phyloP scores from a whole-genome alignment of 2,888 invertebrate species.

The Caenorhabditis sp. region DNA sequence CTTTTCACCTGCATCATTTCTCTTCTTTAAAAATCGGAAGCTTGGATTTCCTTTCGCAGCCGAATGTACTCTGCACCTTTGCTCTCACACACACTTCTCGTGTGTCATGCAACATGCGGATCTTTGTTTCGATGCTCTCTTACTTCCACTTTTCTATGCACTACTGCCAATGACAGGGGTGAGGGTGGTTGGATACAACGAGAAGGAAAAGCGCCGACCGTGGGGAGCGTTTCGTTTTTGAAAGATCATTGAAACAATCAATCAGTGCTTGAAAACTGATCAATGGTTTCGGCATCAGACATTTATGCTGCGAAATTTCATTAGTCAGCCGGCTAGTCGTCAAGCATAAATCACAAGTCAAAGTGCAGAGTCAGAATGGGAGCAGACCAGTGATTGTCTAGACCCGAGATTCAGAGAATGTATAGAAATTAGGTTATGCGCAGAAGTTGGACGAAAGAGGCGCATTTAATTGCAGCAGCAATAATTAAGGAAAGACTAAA shows the following conservation, averaged over 20 bases:
- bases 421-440: too few relatives aligned
- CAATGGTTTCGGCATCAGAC: conserved; percentile 7
- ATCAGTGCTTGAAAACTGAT: neutral
- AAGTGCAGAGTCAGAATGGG: conserved; percentile 29
- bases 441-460: neutral
- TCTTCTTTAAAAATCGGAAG: conserved; percentile 22
- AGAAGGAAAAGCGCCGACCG: neutral
- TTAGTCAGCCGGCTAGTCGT: conserved; percentile 12
- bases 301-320: conserved; percentile 15
- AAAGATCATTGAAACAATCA: neutral
- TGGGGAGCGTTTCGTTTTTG: neutral
- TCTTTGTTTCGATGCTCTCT: conserved; percentile 54
- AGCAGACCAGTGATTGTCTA: conserved; percentile 29
- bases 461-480: neutral
- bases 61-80: conserved; percentile 45
- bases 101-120: conserved; percentile 49
- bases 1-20: neutral
- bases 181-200: neutral
- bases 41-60: conserved; percentile 14
- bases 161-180: conserved; percentile 5
- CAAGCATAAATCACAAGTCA: conserved; percentile 35
- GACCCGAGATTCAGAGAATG: conserved; percentile 4
- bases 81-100: conserved; percentile 27
- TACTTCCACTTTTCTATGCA: neutral
- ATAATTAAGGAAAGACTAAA: neutral